Base-by-base conservation (phyloP, 1,140 invertebrate species). In the Bombus pyrosoma region DNA sequence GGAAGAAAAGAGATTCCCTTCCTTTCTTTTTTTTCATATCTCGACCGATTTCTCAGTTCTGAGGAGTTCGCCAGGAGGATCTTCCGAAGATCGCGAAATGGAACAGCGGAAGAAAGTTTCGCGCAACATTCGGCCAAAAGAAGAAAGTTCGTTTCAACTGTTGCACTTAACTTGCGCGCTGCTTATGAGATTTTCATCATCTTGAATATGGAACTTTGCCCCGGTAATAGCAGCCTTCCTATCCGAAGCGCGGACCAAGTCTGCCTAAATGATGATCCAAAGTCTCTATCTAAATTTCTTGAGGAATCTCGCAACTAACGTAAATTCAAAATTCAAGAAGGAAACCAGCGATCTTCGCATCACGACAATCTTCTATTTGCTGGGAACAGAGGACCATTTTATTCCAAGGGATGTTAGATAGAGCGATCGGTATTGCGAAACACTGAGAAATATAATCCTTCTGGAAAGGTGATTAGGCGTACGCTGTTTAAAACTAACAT, bases 111-210 rank as follows among this genome's bases (percentile, higher is more conserved):
- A 34, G 66, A 79, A 80, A 85, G 76, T 85, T 85, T 37, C 12
- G 22, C 32, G 53, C 39, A 47, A 34, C 53, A 43, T 13, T 39
- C 32, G 25, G 41, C 43, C 47, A 57, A 83, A 83, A 78, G 82
- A 78, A 78, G 53, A 85, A 80, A 85, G 83, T 85, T 85, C 83
- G 83, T 85, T 85, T 85, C 83, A 80, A 85, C 76, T 85, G 83
- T 85, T 85, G 83, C 83, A 85, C 76, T 85, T 85, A 80, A 85
- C 83, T 85, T 22, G 76, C 57, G n/a, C 68, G 25, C 66, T 53
- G 83, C 76, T 85, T 85, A 85, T 85, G 83, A 85, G 83, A 85
- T 85, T 85, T 85, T 85, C 83, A 85, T 85, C 83, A 85, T 85
- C 83, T 72, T 72, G 83, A 77, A 80, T 85, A 85, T 85, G 83